Conservation (phyloP, 2,888 invertebrate species). For the Bombyx huttoni region DNA sequence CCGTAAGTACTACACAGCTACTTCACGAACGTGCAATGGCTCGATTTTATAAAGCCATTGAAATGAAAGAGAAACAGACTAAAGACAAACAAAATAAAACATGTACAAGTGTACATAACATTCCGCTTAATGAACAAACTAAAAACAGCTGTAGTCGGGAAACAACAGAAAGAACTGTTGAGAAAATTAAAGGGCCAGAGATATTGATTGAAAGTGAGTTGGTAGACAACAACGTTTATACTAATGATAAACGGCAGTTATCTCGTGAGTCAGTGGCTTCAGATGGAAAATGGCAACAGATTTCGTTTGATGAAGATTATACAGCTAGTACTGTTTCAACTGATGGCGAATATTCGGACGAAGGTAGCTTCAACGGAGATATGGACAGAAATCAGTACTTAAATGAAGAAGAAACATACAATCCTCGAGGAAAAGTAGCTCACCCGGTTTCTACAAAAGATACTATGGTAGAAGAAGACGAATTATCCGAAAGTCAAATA, state of each 20-base stretch:
- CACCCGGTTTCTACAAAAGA: slow-evolving; percentile 32
- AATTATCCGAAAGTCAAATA: slow-evolving; percentile 70
- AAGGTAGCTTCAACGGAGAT: slow-evolving; percentile 50
- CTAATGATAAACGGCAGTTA: slow-evolving; percentile 27
- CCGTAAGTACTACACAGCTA: slow-evolving; percentile 86
- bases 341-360: slow-evolving; percentile 55
- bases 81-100: slow-evolving; percentile 24
- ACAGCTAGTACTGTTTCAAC: slow-evolving; percentile 76
- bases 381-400: slow-evolving; percentile 36
- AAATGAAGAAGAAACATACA: slow-evolving; percentile 78
- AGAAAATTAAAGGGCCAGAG: slow-evolving; percentile 26
- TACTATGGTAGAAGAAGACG: slow-evolving; percentile 43
- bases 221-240: slow-evolving; percentile 35
- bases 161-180: slow-evolving; percentile 10
- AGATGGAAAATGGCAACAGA: slow-evolving; percentile 59
- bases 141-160: slow-evolving; percentile 11
- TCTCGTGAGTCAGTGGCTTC: slow-evolving; percentile 39
- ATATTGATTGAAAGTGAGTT: slow-evolving; percentile 47
- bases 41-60: slow-evolving; percentile 83
- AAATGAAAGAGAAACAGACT: slow-evolving; percentile 79
- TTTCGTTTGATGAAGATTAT: slow-evolving; percentile 73
- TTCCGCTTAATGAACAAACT: slow-evolving; percentile 35
- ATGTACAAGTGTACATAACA: slow-evolving; percentile 24
- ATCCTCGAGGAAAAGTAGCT: slow-evolving; percentile 72
- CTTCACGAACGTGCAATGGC: slow-evolving; percentile 88